phyloP scores from a whole-genome alignment of 2,888 invertebrate species.

The Rotaria sp. region DNA sequence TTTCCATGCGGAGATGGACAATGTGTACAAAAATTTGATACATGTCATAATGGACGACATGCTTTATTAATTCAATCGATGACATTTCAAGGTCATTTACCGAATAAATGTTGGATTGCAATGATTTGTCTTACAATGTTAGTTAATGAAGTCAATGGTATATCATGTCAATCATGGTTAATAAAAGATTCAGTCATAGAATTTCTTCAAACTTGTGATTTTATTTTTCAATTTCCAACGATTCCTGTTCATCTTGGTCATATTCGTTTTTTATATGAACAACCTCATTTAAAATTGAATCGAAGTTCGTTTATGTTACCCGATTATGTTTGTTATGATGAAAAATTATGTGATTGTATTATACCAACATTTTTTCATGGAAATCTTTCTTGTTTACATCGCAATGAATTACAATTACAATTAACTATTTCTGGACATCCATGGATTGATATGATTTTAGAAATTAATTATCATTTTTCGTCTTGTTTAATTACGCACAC shows the following conservation, averaged over 20 bases:
- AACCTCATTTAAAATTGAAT: background rate
- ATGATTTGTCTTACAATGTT: background rate
- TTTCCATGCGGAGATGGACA: background rate
- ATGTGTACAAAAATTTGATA: background rate
- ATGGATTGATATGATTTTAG: background rate
- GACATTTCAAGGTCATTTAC: background rate
- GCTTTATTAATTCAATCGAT: background rate
- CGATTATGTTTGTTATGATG: background rate
- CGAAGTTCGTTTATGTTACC: background rate
- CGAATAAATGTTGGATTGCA: background rate
- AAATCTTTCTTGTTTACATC: background rate
- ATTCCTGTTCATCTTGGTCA: background rate
- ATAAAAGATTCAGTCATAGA: background rate
- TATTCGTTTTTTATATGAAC: background rate
- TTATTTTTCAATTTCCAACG: background rate
- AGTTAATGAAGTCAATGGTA: background rate
- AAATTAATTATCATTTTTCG: background rate
- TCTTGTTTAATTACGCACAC: background rate
- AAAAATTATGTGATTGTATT: background rate
- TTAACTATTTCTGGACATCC: background rate
- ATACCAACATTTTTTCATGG: background rate
- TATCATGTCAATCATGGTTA: background rate
- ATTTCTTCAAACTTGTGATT: background rate
- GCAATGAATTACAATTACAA: background rate
- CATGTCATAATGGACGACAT: conserved; percentile 3